Evolutionary conservation across 1,140 invertebrate species (phyloP).

Genomic region (Drosophila tropicalis): DNA sequence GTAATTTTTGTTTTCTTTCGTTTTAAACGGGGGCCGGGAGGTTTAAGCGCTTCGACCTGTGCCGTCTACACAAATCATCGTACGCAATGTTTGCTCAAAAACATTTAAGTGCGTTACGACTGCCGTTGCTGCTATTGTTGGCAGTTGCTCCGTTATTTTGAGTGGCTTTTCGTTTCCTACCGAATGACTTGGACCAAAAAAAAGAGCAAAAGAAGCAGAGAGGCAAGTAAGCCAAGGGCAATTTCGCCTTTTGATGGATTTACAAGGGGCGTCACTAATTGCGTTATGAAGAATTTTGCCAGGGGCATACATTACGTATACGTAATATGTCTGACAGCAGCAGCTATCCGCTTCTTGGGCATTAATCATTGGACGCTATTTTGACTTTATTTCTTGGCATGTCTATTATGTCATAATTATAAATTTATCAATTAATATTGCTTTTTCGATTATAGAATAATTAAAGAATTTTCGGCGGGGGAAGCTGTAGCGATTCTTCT

Average conservation of each 20-base stretch:
- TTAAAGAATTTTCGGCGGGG: constrained; percentile 59
- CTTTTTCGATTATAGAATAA: constrained; percentile 64
- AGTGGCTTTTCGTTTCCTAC: constrained; percentile 36
- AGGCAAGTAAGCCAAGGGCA: constrained; percentile 66
- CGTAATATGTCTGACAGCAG: constrained; percentile 40
- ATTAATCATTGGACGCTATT: constrained; percentile 37
- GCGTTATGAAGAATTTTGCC: constrained; percentile 17
- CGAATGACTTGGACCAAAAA: constrained; percentile 28
- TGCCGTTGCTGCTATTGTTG: constrained; percentile 31
- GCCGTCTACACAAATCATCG: constrained; percentile 74
- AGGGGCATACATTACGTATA: constrained; percentile 62
- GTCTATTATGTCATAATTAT: constrained; percentile 77
- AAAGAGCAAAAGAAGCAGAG: constrained; percentile 12
- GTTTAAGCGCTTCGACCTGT: constrained; percentile 31
- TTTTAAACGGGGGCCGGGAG: too few relatives aligned
- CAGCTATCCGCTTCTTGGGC: constrained; percentile 25
- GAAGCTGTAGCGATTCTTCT: constrained; percentile 35
- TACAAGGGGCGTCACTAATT: constrained; percentile 53
- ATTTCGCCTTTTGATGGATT: constrained; percentile 77
- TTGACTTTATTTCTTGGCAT: constrained; percentile 42
- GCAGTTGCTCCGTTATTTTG: constrained; percentile 23
- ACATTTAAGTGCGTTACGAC: constrained; percentile 60
- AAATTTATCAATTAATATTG: constrained; percentile 67
- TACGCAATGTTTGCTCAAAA: constrained; percentile 63
- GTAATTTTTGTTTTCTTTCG: background rate